Percentiles rank a stretch among this genome's conserved stretches.
Evolutionary conservation across 92 coral and sea anemone species (phyloP).

Genomic region (Zoanthus sociatus): DNA sequence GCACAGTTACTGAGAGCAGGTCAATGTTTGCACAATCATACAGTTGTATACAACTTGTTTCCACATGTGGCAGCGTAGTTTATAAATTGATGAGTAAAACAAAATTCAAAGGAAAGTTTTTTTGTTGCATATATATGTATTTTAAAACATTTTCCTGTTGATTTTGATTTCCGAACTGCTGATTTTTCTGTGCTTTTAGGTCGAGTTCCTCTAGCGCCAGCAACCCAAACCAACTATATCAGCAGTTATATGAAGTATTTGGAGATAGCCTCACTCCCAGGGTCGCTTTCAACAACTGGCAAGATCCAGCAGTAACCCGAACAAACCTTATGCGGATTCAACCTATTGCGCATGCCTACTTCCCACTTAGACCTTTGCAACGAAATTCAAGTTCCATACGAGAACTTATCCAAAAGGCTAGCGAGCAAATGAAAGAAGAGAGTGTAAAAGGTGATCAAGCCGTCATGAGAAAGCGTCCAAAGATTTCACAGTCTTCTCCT

Average conservation of each 20-base stretch:
- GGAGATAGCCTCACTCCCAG: conserved; percentile 87
- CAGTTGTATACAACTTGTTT: no score
- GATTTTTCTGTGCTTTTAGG: conserved; percentile 46
- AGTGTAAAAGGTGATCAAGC: not conserved
- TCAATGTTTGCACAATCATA: no score
- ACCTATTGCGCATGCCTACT: conserved; percentile 90
- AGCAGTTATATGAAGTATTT: conserved; percentile 83
- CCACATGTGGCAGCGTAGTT: no score
- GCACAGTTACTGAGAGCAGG: no score
- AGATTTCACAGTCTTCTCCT: conserved; percentile 44
- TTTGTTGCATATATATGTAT: not conserved
- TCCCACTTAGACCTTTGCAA: conserved; percentile 82
- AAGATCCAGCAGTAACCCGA: conserved; percentile 82
- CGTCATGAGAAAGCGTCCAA: conserved; percentile 45
- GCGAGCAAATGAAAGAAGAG: conserved; percentile 37
- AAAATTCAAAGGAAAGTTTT: not conserved
- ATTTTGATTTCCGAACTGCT: not conserved
- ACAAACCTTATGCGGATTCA: conserved; percentile 80
- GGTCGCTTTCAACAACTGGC: conserved; percentile 91
- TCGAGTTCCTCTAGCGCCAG: conserved; percentile 74
- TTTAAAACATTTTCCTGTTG: not conserved
- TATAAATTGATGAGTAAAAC: no score
- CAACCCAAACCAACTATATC: conserved; percentile 75
- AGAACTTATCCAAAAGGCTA: conserved; percentile 70
- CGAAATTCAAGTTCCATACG: conserved; percentile 73